Evolutionary conservation across 2,888 invertebrate genomes (phyloP).

Genomic region (Eilema caniola): DNA sequence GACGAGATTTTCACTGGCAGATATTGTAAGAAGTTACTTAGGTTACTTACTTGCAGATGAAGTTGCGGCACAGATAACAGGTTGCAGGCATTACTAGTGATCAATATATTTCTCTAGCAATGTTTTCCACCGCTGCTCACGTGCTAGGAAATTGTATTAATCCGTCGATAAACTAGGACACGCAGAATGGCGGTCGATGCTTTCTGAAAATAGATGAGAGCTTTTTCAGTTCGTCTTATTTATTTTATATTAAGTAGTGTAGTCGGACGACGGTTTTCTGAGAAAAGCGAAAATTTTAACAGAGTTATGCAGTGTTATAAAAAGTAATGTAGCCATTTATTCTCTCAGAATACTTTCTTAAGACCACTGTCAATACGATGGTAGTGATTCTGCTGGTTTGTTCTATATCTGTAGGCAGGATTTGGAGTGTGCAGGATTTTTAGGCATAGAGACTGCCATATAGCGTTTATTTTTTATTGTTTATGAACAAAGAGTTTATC

Average conservation of each 20-base stretch:
- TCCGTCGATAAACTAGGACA: constrained; percentile 59
- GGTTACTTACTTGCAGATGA: not conserved
- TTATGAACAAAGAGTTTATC: too few species aligned
- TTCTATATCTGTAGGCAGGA: constrained; percentile 22
- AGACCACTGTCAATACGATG: constrained; percentile 22
- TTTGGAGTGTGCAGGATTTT: constrained; percentile 19
- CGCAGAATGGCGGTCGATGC: constrained; percentile 57
- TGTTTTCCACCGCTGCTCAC: constrained; percentile 52
- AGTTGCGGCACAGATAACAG: too few species aligned
- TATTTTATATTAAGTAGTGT: constrained; percentile 58
- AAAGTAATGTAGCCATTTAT: constrained; percentile 39
- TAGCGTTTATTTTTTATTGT: constrained; percentile 27
- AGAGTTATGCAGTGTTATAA: constrained; percentile 36
- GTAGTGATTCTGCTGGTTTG: not conserved
- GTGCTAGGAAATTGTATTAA: constrained; percentile 59
- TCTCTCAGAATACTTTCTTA: constrained; percentile 28
- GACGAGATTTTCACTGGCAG: too few species aligned
- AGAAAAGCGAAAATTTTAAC: constrained; percentile 37
- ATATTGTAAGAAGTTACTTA: not conserved
- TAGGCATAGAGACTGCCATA: constrained; percentile 24
- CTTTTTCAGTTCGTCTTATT: constrained; percentile 58
- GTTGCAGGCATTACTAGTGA: constrained; percentile 26
- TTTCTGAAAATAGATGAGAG: constrained; percentile 61
- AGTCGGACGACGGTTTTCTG: constrained; percentile 37
- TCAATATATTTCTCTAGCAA: constrained; percentile 48